A percentile compares a stretch with the other conserved stretches of the same genome.
Conservation (phyloP, 2,888 invertebrate genomes). For the Horisme vitalbata region DNA sequence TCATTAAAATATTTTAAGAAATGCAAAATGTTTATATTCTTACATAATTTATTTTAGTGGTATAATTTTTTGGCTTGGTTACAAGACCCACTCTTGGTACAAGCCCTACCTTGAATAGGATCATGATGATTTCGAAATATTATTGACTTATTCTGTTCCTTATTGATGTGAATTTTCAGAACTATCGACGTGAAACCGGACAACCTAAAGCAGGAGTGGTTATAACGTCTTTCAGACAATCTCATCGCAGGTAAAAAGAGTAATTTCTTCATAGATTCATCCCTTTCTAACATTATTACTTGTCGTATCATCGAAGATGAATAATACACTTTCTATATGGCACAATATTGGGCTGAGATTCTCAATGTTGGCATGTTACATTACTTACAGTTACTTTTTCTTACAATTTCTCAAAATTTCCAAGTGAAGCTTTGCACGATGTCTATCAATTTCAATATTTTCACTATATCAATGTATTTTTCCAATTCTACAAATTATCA, state of each 20-base stretch:
- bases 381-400: slow-evolving; percentile 19
- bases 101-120: too few species aligned
- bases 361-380: slow-evolving; percentile 69
- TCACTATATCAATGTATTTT: slow-evolving; percentile 5
- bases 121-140: too few species aligned
- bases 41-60: too few species aligned
- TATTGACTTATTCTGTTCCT: background rate
- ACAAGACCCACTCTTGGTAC: too few species aligned
- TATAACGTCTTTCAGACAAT: slow-evolving; percentile 94
- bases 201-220: slow-evolving; percentile 92
- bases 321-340: slow-evolving; percentile 42
- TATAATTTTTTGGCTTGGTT: too few species aligned
- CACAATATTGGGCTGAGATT: slow-evolving; percentile 55
- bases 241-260: slow-evolving; percentile 89
- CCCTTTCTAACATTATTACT: slow-evolving; percentile 26
- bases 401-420: slow-evolving; percentile 26
- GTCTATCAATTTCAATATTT: slow-evolving; percentile 30
- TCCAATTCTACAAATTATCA: slow-evolving; percentile 2
- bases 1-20: too few species aligned
- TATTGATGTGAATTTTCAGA: slow-evolving; percentile 45
- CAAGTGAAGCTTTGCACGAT: slow-evolving; percentile 55
- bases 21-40: too few species aligned
- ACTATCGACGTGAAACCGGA: slow-evolving; percentile 73
- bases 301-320: slow-evolving; percentile 33
- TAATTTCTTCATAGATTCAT: slow-evolving; percentile 16